These are phyloP conservation scores for Gambelia wislizenii DNA, from an alignment of 2,797 vertebrate genomes.

Conservation along the genomic window DNA sequence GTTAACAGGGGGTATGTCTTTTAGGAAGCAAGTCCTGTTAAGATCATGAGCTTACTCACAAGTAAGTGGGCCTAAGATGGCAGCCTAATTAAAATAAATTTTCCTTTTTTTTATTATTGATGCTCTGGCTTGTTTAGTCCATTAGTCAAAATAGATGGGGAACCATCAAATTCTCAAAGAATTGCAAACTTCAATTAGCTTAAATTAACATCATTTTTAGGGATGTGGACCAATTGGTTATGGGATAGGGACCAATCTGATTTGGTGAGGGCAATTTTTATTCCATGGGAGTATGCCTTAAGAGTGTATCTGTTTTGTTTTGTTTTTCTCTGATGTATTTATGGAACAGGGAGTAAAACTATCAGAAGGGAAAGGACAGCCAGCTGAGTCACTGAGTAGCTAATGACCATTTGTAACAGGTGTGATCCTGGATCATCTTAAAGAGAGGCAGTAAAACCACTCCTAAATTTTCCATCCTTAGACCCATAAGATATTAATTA, in stretches of 20 bases:
- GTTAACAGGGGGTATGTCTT: neutral
- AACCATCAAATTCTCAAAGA: neutral
- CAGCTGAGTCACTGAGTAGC: too few species aligned
- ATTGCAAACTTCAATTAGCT: neutral
- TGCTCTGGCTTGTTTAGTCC: neutral
- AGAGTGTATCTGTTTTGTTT: neutral
- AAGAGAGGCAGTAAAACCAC: too few species aligned
- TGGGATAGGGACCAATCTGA: neutral
- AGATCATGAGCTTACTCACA: neutral
- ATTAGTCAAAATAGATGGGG: neutral
- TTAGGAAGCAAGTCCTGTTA: neutral
- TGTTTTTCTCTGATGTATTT: neutral
- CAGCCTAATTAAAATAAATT: neutral
- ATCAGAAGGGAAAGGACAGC: too few species aligned
- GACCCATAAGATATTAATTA: too few species aligned
- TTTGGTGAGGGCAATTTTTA: neutral
- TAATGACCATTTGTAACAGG: too few species aligned
- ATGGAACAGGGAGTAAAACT: neutral
- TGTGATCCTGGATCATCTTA: too few species aligned
- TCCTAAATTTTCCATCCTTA: too few species aligned
- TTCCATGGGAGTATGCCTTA: neutral
- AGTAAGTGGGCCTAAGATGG: neutral
- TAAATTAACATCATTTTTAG: neutral
- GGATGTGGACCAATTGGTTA: neutral
- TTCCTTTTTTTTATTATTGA: neutral